Conservation (phyloP, 64 coral and sea anemone species). For the Stichodactyla helianthus region DNA sequence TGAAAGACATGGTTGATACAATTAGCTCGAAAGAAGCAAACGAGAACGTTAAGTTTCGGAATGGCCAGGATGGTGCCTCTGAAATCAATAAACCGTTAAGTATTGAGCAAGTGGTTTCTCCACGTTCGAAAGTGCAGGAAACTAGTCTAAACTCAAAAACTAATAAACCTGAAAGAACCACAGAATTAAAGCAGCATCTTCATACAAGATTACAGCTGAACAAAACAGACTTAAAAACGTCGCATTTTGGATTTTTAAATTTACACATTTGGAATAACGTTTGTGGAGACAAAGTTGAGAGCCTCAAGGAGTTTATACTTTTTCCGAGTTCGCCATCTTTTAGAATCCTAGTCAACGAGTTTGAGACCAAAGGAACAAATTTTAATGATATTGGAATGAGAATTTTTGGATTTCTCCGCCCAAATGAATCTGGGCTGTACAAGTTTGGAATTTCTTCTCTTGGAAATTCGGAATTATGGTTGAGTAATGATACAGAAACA, state of each 20-base stretch:
- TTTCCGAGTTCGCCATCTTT: slow-evolving; percentile 60
- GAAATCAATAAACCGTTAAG: not conserved
- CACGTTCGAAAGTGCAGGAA: too few relatives aligned
- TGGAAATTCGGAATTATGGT: slow-evolving; percentile 71
- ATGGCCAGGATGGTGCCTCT: not conserved
- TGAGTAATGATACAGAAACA: slow-evolving; percentile 37
- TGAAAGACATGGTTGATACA: not conserved
- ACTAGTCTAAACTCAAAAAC: too few relatives aligned
- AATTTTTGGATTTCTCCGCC: slow-evolving; percentile 67
- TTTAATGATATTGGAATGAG: slow-evolving; percentile 57
- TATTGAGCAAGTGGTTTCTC: too few relatives aligned
- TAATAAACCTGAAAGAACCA: not conserved
- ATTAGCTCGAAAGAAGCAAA: not conserved
- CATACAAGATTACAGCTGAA: not conserved
- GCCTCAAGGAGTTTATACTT: slow-evolving; percentile 62
- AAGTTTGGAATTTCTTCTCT: slow-evolving; percentile 70
- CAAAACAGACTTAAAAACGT: not conserved
- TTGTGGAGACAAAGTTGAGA: slow-evolving; percentile 48
- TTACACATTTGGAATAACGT: slow-evolving; percentile 70
- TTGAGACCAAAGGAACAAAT: not conserved
- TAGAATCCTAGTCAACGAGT: slow-evolving; percentile 19
- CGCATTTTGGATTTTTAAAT: slow-evolving; percentile 31
- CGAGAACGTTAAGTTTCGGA: not conserved
- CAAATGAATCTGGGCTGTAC: slow-evolving; percentile 36
- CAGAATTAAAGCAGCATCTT: not conserved